Conservation (phyloP, 1,140 invertebrate species). For the Formica exsecta region DNA sequence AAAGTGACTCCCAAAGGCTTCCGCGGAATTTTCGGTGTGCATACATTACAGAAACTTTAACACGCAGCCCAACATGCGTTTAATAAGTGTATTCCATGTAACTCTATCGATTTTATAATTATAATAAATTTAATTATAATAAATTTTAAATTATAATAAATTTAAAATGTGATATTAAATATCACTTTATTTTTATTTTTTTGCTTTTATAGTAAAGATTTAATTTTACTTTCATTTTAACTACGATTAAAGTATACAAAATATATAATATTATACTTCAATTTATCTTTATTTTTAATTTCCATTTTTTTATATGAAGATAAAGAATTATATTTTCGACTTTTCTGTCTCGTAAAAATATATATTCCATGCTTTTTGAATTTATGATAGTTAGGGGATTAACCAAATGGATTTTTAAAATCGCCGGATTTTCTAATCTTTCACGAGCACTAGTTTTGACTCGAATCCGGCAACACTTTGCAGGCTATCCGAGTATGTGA, state of each 20-base stretch:
- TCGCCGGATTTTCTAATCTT: conserved; percentile 5
- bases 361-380: not conserved
- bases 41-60: not conserved
- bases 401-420: not conserved
- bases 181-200: not conserved
- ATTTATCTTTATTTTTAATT: not conserved
- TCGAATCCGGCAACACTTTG: not conserved
- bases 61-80: not conserved
- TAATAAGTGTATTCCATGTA: not conserved
- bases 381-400: not conserved
- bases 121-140: not conserved
- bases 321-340: not conserved
- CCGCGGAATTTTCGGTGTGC: not conserved
- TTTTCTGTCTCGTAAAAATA: not conserved
- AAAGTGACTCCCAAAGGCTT: not conserved
- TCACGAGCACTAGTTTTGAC: not conserved
- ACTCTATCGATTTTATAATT: not conserved
- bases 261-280: not conserved
- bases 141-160: not conserved
- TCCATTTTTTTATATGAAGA: not conserved
- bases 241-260: not conserved
- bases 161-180: not conserved
- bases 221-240: not conserved
- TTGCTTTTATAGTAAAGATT: not conserved
- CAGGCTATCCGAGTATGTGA: not conserved